Percentiles rank a stretch among this genome's conserved stretches.
Evolutionary conservation across 2,113 vertebrate genomes (phyloP).

Genomic region (Protobothrops mucrosquamatus): DNA sequence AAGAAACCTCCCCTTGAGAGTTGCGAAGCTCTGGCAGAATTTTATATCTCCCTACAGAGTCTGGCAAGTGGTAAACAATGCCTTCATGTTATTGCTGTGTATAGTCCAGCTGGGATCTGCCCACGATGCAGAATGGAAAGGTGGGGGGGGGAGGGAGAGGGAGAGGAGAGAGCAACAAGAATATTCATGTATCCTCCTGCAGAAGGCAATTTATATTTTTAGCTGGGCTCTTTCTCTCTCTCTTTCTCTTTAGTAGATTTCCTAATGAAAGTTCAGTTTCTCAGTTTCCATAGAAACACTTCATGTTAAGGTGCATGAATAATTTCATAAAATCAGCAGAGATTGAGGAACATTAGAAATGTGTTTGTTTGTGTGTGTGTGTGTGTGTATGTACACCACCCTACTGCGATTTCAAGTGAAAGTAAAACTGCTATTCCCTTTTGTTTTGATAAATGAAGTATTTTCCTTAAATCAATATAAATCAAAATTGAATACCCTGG

Average conservation of each 20-base stretch:
- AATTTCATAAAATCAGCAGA: slow-evolving; percentile 65
- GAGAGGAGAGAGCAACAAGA: slow-evolving; percentile 40
- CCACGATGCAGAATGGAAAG: slow-evolving; percentile 44
- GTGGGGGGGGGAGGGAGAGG: neutral
- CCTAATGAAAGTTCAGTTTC: slow-evolving; percentile 68
- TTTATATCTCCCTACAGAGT: slow-evolving; percentile 60
- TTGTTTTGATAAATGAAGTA: neutral
- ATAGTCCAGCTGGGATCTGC: slow-evolving; percentile 63
- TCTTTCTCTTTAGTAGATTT: slow-evolving; percentile 55
- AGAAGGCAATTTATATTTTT: slow-evolving; percentile 74
- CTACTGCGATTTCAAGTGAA: slow-evolving; percentile 32
- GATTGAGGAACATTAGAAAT: slow-evolving; percentile 65
- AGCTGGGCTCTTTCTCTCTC: slow-evolving; percentile 60
- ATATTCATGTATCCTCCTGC: slow-evolving; percentile 65
- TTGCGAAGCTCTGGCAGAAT: slow-evolving; percentile 56
- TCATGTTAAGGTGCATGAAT: slow-evolving; percentile 66
- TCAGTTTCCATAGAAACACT: slow-evolving; percentile 76
- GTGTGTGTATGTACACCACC: slow-evolving; percentile 32
- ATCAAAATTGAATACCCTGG: slow-evolving; percentile 37
- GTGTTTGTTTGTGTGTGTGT: slow-evolving; percentile 44
- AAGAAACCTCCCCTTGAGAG: slow-evolving; percentile 57
- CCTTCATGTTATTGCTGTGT: slow-evolving; percentile 59
- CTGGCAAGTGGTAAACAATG: slow-evolving; percentile 66
- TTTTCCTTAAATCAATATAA: slow-evolving; percentile 19
- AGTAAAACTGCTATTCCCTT: slow-evolving; percentile 21